phyloP scores from a whole-genome alignment of 1,140 invertebrate genomes.

The Vanessa atalanta region DNA sequence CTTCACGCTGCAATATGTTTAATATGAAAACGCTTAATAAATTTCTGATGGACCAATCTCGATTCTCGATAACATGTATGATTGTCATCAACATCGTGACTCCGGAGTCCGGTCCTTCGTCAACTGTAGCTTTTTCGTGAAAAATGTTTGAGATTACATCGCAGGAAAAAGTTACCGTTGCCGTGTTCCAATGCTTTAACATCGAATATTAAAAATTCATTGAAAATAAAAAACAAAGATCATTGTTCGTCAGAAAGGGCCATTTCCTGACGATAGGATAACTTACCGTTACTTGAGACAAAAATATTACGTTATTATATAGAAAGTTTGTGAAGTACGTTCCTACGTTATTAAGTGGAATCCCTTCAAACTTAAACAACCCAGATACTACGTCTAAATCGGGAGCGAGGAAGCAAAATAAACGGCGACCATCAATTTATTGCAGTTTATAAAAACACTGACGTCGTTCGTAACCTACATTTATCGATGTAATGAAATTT shows the following conservation, averaged over 20 bases:
- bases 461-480: slow-evolving; percentile 22
- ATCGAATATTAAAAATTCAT: neutral
- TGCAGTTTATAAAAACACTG: slow-evolving; percentile 25
- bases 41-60: slow-evolving; percentile 17
- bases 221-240: slow-evolving; percentile 1
- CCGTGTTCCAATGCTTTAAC: neutral
- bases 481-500: neutral
- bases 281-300: neutral
- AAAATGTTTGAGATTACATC: slow-evolving; percentile 28
- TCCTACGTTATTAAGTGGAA: slow-evolving; percentile 11
- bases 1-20: slow-evolving; percentile 48
- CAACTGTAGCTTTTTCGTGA: slow-evolving; percentile 26
- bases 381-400: slow-evolving; percentile 40
- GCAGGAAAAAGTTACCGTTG: slow-evolving; percentile 1
- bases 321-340: neutral
- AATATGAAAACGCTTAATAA: slow-evolving; percentile 30
- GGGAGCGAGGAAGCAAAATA: slow-evolving; percentile 23
- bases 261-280: neutral
- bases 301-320: neutral
- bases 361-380: slow-evolving; percentile 37
- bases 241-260: neutral
- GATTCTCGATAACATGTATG: slow-evolving; percentile 16
- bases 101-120: slow-evolving; percentile 4
- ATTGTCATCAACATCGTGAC: slow-evolving; percentile 15
- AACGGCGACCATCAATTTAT: slow-evolving; percentile 24